phyloP scores from a whole-genome alignment of 2,797 vertebrate genomes.

The Salmo trutta region DNA sequence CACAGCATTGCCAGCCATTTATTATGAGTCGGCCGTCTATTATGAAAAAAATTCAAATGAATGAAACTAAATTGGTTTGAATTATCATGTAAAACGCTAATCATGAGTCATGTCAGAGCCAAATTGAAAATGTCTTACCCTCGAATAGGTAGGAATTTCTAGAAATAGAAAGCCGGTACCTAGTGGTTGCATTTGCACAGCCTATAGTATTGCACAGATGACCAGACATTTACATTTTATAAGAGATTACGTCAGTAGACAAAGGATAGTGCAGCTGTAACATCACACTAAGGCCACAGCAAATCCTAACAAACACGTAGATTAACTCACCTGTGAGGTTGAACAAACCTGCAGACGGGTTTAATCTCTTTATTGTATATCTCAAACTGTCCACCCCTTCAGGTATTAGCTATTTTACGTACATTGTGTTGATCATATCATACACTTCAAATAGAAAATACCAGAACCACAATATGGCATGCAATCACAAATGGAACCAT shows the following conservation, averaged over 20 bases:
- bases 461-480: neutral
- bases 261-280: neutral
- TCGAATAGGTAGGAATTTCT: too few relatives aligned
- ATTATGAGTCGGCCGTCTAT: neutral
- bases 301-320: too few relatives aligned
- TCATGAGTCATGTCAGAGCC: neutral
- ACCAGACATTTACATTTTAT: neutral
- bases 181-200: neutral
- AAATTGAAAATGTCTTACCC: too few relatives aligned
- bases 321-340: neutral
- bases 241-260: neutral
- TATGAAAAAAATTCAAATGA: neutral
- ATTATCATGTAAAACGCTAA: neutral
- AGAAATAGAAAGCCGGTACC: too few relatives aligned
- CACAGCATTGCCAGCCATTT: neutral
- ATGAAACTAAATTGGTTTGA: neutral
- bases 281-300: neutral
- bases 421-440: neutral
- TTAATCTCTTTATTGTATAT: slow-evolving; percentile 3
- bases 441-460: neutral
- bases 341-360: neutral
- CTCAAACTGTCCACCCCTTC: neutral
- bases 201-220: neutral
- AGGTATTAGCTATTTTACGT: neutral
- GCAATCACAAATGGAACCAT: neutral